A percentile compares a stretch with the other conserved stretches of the same genome.
Evolutionary conservation across 2,797 vertebrate species (phyloP).

Genomic region (Momotus momota): DNA sequence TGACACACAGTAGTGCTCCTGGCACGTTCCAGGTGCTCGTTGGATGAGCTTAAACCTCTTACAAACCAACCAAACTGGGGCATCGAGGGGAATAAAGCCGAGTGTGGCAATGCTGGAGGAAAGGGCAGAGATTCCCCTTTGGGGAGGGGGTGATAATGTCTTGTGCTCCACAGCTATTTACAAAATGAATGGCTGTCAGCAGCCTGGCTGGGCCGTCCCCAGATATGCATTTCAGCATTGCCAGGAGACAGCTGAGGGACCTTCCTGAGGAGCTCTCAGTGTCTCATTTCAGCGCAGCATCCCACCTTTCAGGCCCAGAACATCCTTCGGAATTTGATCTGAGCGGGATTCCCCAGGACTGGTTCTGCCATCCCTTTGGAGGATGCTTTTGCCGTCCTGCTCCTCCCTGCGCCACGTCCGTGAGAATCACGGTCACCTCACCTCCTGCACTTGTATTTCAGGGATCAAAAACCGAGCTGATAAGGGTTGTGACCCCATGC

Average conservation of each 20-base stretch:
- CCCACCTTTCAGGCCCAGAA: neutral
- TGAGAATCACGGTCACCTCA: neutral
- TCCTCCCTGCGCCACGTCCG: accelerated
- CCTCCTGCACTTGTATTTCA: neutral
- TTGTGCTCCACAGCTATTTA: neutral
- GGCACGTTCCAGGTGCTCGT: neutral
- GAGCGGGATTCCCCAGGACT: neutral
- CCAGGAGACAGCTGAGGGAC: neutral
- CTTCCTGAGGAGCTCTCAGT: neutral
- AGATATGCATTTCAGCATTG: neutral
- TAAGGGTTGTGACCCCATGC: neutral
- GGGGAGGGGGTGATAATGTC: neutral
- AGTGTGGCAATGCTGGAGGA: neutral
- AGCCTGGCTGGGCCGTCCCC: neutral
- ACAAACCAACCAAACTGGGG: neutral
- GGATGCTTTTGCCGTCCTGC: neutral
- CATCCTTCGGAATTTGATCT: accelerated
- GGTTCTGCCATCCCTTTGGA: neutral
- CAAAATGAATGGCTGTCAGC: neutral
- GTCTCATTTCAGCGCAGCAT: neutral
- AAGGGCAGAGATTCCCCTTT: neutral
- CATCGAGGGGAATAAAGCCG: accelerated
- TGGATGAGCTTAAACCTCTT: neutral
- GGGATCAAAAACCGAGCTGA: conserved; percentile 20
- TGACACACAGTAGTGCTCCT: accelerated